A percentile compares a stretch with the other conserved stretches of the same genome.
These are phyloP conservation scores for Gadopsis bispinosus DNA, from an alignment of 2,797 vertebrate species.

Conservation along the genomic window DNA sequence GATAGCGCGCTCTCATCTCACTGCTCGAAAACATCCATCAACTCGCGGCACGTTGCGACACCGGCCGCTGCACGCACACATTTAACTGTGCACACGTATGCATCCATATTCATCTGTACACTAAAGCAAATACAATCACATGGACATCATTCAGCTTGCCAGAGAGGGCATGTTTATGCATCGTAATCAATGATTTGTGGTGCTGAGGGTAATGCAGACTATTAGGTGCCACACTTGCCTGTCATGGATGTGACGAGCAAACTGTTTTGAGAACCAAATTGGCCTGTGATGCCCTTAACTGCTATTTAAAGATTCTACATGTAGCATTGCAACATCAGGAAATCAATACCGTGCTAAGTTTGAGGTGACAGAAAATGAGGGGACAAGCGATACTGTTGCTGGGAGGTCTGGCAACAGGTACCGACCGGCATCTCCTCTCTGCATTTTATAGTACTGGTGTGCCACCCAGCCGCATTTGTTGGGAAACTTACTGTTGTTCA, in stretches of 20 bases:
- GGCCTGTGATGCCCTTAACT: slow-evolving; percentile 11
- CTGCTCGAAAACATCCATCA: slow-evolving; percentile 55
- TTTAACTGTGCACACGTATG: slow-evolving; percentile 19
- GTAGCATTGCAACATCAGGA: slow-evolving; percentile 58
- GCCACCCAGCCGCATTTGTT: slow-evolving; percentile 22
- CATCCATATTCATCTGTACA: slow-evolving; percentile 4
- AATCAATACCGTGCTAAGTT: slow-evolving; percentile 62
- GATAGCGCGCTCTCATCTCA: slow-evolving; percentile 65
- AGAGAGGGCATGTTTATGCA: slow-evolving; percentile 28
- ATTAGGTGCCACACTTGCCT: slow-evolving; percentile 54
- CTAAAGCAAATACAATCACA: slow-evolving; percentile 42
- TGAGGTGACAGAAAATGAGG: slow-evolving; percentile 68
- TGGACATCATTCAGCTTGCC: slow-evolving; percentile 1
- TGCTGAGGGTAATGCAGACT: slow-evolving; percentile 51
- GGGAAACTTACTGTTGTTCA: slow-evolving; percentile 21
- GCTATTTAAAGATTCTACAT: slow-evolving; percentile 72
- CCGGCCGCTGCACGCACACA: not conserved
- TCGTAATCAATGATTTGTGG: slow-evolving; percentile 39
- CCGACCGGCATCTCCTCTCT: not conserved
- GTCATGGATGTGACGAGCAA: slow-evolving; percentile 44
- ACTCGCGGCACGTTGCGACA: not conserved
- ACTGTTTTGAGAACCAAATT: slow-evolving; percentile 39
- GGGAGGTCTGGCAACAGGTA: slow-evolving; percentile 55
- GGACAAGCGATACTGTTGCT: slow-evolving; percentile 67
- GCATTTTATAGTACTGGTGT: slow-evolving; percentile 16